A percentile compares a stretch with the other conserved stretches of the same genome.
Evolutionary conservation across 2,113 vertebrate genomes (phyloP).

Genomic region (Phyllostomus hastatus): DNA sequence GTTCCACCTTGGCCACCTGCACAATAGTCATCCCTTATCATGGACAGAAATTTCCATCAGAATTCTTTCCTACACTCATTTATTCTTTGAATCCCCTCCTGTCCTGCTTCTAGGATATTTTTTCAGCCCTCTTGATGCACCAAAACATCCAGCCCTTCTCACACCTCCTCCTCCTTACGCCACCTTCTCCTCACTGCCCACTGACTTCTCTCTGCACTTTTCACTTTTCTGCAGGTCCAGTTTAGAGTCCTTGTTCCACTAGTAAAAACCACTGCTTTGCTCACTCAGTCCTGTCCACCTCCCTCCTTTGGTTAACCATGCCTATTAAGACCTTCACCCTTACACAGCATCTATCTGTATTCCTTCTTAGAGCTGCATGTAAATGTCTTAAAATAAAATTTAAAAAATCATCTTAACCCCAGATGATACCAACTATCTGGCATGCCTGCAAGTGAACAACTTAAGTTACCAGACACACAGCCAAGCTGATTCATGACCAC

Average conservation of each 20-base stretch:
- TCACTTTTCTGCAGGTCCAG: background rate
- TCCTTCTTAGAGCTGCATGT: background rate
- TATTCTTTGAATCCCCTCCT: background rate
- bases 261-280: background rate
- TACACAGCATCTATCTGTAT: background rate
- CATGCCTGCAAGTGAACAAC: background rate
- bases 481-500: background rate
- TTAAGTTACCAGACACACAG: background rate
- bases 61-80: background rate
- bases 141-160: background rate
- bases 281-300: background rate
- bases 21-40: background rate
- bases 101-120: background rate
- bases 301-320: background rate
- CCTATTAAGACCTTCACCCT: background rate
- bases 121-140: background rate
- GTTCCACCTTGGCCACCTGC: background rate
- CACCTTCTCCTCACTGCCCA: background rate
- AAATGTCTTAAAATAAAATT: background rate
- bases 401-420: background rate
- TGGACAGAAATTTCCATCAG: background rate
- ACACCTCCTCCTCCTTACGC: background rate
- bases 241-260: background rate
- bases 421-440: background rate
- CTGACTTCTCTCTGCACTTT: background rate